Evolutionary conservation across 2,797 vertebrate genomes (phyloP).

Genomic region (Chloroceryle inda): DNA sequence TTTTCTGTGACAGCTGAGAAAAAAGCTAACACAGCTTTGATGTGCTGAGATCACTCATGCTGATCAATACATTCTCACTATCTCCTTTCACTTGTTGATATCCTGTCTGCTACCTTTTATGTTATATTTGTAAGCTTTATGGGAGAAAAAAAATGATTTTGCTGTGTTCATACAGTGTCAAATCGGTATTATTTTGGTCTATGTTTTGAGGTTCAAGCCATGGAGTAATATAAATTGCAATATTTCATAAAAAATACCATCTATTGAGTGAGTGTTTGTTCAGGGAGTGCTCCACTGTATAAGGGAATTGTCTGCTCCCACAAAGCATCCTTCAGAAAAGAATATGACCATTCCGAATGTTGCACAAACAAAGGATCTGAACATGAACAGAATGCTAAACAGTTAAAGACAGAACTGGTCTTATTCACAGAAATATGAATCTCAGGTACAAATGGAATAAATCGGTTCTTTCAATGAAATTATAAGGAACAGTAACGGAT

Average conservation of each 20-base stretch:
- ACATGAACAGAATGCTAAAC: background rate
- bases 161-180: background rate
- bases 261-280: background rate
- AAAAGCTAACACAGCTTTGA: slow-evolving; percentile 23
- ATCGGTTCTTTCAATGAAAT: background rate
- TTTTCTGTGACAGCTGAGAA: background rate
- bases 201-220: background rate
- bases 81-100: background rate
- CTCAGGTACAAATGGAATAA: background rate
- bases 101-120: background rate
- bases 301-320: background rate
- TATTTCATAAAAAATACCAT: background rate
- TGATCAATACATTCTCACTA: background rate
- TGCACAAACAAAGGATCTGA: background rate
- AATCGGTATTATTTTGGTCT: background rate
- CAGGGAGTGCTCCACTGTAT: background rate
- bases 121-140: slow-evolving; percentile 19
- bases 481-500: background rate
- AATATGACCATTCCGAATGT: background rate
- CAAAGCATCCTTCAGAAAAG: background rate
- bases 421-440: background rate
- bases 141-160: background rate
- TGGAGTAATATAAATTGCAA: background rate
- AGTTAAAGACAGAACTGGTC: background rate
- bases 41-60: background rate